Conservation (phyloP, 2,797 vertebrate genomes). For the Typhlichthys subterraneus region DNA sequence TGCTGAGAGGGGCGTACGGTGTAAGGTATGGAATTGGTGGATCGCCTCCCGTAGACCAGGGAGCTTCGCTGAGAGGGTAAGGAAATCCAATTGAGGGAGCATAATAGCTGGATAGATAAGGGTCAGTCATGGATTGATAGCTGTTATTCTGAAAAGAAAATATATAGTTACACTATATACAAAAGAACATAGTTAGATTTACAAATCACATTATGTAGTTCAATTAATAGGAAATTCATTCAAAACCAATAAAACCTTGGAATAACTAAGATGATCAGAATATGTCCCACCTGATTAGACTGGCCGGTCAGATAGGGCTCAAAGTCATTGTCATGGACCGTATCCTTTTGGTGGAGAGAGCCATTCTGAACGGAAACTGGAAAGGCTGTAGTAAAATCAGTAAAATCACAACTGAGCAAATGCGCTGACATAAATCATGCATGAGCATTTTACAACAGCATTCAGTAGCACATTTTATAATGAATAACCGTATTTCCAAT, state of each 20-base stretch:
- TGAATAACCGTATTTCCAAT: no score
- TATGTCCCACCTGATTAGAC: constrained; percentile 88
- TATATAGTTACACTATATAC: constrained; percentile 28
- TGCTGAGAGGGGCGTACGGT: constrained; percentile 93
- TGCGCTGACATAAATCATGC: no score
- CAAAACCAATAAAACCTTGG: no score
- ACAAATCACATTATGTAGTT: no score
- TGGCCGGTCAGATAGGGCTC: constrained; percentile 94
- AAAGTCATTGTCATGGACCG: constrained; percentile 94
- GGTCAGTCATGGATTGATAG: constrained; percentile 96
- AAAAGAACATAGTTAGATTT: constrained; percentile 29
- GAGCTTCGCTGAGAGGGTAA: constrained; percentile 93
- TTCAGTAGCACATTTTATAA: no score
- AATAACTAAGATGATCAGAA: no score
- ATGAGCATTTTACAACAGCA: no score
- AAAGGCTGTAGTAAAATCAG: neutral
- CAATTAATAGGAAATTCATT: no score
- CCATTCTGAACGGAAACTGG: constrained; percentile 91
- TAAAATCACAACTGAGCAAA: no score
- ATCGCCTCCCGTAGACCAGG: constrained; percentile 96
- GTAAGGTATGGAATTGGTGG: constrained; percentile 95
- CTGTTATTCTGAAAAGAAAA: constrained; percentile 84
- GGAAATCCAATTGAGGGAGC: constrained; percentile 94
- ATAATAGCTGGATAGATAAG: constrained; percentile 95
- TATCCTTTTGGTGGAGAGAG: constrained; percentile 94